Evolutionary conservation across 1,140 invertebrate species (phyloP), one percentile per base, ranked within the genome.

Genomic region (Psix sp.): DNA sequence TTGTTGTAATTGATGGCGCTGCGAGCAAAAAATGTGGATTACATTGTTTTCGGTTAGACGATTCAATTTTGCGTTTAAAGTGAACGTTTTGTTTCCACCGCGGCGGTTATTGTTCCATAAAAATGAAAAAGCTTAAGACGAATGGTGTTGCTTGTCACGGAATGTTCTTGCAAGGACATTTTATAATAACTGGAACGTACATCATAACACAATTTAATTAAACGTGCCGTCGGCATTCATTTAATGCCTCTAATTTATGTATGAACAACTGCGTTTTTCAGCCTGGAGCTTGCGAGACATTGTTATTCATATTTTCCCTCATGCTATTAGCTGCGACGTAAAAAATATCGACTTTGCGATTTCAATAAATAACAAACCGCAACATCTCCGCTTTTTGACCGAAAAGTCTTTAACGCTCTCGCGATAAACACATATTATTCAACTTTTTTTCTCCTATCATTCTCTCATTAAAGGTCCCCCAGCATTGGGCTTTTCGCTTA

Each of bases 201-300:
- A 86, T 86, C 83, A 85, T 71, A 80, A 82, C 79, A 71, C 81
- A 80, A 81, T 86, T 86, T 86, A 86, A 86, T 86, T 86, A 86
- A 86, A 86, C 80, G 80, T 74, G 59, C 79, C 73, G 75, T 72
- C 76, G 82, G 77, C 80, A 82, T 86, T 86, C 83, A 83, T 85
- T 85, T 80, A 75, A 65, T 70, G 79, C 74, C 75, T 77, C 78
- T 84, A 84, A 85, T 85, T 85, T 85, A 85, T 85, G 83, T 83
- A 81, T 81, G 82, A 83, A 82, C 83, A 83, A 84, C 81, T 84
- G 65, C 76, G 68, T 51, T 80, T 72, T 80, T 80, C 74, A 77
- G 13, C 5, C 78, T 51, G 49, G 65, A 74, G 78, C 73, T 82
- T 78, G 77, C 65, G 63, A 65, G 77, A 79, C 77, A 74, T 52